Percentiles rank a stretch among this genome's conserved stretches.
phyloP scores from a whole-genome alignment of 2,113 vertebrate genomes.

The Sclerurus mexicanus region DNA sequence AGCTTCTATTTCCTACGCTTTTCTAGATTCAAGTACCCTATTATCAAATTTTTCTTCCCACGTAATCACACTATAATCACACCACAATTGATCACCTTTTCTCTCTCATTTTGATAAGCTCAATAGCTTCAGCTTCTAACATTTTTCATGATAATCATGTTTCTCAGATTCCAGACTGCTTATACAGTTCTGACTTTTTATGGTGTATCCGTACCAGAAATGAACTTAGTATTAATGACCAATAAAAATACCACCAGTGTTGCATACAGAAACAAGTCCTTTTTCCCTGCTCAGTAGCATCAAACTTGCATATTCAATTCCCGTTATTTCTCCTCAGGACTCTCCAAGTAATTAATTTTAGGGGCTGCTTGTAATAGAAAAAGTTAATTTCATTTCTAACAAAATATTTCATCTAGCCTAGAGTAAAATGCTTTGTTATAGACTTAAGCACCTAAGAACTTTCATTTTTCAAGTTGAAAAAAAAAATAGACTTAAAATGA shows the following conservation, averaged over 20 bases:
- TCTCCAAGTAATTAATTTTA: slow-evolving; percentile 14
- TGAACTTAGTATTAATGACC: not conserved
- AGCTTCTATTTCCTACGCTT: not conserved
- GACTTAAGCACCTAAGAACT: not conserved
- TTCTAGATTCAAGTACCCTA: not conserved
- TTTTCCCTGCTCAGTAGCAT: not conserved
- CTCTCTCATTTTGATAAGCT: not conserved
- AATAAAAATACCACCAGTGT: not conserved
- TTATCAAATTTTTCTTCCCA: not conserved
- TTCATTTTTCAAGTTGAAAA: not conserved
- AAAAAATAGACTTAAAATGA: not conserved
- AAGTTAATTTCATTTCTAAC: not conserved
- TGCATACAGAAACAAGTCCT: not conserved
- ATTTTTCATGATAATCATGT: not conserved
- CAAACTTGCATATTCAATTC: not conserved
- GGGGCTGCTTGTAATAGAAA: not conserved
- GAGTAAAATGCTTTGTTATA: not conserved
- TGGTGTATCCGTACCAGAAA: not conserved
- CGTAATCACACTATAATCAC: not conserved
- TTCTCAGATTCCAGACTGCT: not conserved
- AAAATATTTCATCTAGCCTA: not conserved
- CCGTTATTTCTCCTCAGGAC: slow-evolving; percentile 5
- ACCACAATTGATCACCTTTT: not conserved
- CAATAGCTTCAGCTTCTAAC: not conserved
- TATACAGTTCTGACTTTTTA: not conserved